phyloP scores from a whole-genome alignment of 1,140 invertebrate genomes.

The Cardiocondyla obscurior region DNA sequence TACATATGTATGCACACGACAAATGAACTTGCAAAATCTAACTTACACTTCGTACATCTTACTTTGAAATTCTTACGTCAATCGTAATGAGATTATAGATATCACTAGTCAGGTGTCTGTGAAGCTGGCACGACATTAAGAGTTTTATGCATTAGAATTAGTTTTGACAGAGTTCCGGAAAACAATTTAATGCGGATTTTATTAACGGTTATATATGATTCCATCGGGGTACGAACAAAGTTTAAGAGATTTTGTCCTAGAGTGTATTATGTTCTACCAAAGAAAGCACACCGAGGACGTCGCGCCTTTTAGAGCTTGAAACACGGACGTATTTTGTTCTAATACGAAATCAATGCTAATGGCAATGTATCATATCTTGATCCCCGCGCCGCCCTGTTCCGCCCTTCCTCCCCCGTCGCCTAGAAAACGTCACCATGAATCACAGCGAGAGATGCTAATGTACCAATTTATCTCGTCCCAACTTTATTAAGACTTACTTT shows the following conservation, averaged over 20 bases:
- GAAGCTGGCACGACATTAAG: no score
- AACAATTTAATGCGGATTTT: conserved; percentile 15
- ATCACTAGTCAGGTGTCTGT: conserved; percentile 8
- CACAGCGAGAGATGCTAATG: conserved; percentile 80
- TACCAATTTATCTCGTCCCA: conserved; percentile 79
- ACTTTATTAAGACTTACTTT: conserved; percentile 80
- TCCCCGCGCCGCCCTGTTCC: conserved; percentile 52
- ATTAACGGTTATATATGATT: conserved; percentile 29
- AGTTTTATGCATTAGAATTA: no score
- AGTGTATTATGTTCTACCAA: conserved; percentile 65
- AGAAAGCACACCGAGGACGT: conserved; percentile 25
- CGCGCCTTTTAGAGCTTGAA: conserved; percentile 65
- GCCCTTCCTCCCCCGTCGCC: background rate
- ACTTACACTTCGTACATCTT: conserved; percentile 48
- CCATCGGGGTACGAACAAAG: conserved; percentile 6
- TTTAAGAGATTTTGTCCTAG: conserved; percentile 36
- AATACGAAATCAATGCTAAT: conserved; percentile 80
- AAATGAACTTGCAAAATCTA: conserved; percentile 58
- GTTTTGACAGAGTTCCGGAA: no score
- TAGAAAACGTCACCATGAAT: conserved; percentile 77
- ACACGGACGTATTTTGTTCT: conserved; percentile 75
- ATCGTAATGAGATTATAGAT: conserved; percentile 9
- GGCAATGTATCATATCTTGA: conserved; percentile 75
- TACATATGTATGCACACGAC: background rate
- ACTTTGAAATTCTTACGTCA: conserved; percentile 31